phyloP scores from a whole-genome alignment of 64 coral and sea anemone genomes.

The Exaiptasia diaphana region DNA sequence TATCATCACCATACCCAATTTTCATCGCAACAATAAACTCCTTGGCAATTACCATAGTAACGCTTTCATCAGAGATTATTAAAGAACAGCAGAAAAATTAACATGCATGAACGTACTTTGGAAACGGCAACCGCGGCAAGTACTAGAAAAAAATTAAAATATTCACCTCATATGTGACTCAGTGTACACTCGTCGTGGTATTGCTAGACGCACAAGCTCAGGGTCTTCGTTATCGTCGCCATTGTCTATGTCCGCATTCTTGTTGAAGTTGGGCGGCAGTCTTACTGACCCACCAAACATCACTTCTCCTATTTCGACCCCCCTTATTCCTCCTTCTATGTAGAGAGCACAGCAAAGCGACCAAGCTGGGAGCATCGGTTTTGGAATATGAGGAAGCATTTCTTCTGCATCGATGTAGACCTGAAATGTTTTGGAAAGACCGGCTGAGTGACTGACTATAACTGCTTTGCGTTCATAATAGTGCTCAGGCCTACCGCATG shows the following conservation, averaged over 20 bases:
- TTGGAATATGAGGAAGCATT: constrained; percentile 54
- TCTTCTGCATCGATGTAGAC: constrained; percentile 57
- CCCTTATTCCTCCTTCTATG: constrained; percentile 49
- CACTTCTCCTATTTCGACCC: constrained; percentile 45
- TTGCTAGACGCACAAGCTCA: constrained; percentile 56
- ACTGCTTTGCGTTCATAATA: not conserved
- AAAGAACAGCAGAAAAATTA: not conserved
- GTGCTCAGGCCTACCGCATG: constrained; percentile 32
- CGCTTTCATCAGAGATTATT: not conserved
- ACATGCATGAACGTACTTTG: not conserved
- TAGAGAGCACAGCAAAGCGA: constrained; percentile 45
- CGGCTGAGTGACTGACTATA: not conserved
- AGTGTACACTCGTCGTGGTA: constrained; percentile 57
- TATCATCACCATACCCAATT: too few species aligned
- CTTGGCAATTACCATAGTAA: too few species aligned
- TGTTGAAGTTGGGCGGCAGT: not conserved
- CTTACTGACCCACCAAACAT: constrained; percentile 19
- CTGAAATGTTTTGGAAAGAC: not conserved
- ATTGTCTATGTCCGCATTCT: not conserved
- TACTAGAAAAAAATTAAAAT: not conserved
- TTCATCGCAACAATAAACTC: too few species aligned
- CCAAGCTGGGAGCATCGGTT: constrained; percentile 53
- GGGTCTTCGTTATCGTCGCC: not conserved
- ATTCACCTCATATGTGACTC: constrained; percentile 65
- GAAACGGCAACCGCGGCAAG: not conserved